Evolutionary conservation across 2,888 invertebrate genomes (phyloP).

Genomic region (Drosophila paucipuncta): DNA sequence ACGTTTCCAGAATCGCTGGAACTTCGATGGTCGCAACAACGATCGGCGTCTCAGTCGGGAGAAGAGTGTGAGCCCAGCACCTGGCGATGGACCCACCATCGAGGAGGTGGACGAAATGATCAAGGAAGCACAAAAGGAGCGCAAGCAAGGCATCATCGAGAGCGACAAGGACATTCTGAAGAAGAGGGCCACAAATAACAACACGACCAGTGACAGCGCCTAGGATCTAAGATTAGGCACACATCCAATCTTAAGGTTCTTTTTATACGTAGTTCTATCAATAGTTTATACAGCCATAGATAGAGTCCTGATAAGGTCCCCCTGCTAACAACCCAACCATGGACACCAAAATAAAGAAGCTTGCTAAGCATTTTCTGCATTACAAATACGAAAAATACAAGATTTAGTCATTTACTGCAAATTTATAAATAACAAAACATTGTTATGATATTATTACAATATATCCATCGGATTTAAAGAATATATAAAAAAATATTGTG

Average conservation of each 20-base stretch:
- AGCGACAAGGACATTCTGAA: slow-evolving; percentile 86
- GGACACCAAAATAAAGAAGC: slow-evolving; percentile 64
- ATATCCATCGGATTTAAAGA: slow-evolving; percentile 6
- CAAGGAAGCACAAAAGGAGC: slow-evolving; percentile 87
- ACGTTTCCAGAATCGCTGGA: slow-evolving; percentile 52
- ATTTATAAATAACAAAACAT: background rate
- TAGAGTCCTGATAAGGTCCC: slow-evolving; percentile 25
- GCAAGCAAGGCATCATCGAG: slow-evolving; percentile 87
- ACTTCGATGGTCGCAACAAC: slow-evolving; percentile 35
- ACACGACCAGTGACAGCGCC: slow-evolving; percentile 30
- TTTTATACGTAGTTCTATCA: slow-evolving; percentile 41
- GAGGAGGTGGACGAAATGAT: slow-evolving; percentile 87
- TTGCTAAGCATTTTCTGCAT: slow-evolving; percentile 53
- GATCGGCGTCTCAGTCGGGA: slow-evolving; percentile 81
- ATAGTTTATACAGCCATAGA: slow-evolving; percentile 31
- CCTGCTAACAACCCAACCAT: slow-evolving; percentile 5
- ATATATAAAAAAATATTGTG: background rate
- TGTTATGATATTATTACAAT: background rate
- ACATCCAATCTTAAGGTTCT: slow-evolving; percentile 51
- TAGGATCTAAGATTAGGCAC: slow-evolving; percentile 20
- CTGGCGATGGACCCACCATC: slow-evolving; percentile 81
- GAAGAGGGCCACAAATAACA: slow-evolving; percentile 46
- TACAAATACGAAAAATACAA: slow-evolving; percentile 1
- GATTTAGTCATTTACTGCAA: background rate
- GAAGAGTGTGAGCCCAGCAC: slow-evolving; percentile 84